Evolutionary conservation across 2,888 invertebrate genomes (phyloP).

Genomic region (Pasiphila rectangulata): DNA sequence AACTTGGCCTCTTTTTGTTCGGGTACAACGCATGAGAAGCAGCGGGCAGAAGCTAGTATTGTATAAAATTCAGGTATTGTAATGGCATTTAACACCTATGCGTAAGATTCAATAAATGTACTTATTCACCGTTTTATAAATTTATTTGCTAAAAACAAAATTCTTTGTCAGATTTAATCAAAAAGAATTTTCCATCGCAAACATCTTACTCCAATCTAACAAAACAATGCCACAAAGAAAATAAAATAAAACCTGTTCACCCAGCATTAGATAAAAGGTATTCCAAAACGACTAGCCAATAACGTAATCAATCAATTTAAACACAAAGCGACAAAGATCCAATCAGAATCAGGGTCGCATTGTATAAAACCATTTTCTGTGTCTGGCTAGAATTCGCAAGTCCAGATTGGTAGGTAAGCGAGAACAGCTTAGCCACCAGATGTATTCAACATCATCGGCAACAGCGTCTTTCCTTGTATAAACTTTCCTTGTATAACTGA

Average conservation of each 20-base stretch:
- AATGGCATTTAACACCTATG: too few species aligned
- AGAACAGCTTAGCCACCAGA: neutral
- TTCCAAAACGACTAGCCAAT: constrained; percentile 24
- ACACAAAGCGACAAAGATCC: constrained; percentile 35
- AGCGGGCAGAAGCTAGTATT: too few species aligned
- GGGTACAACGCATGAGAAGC: too few species aligned
- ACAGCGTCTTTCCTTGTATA: too few species aligned
- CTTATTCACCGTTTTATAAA: too few species aligned
- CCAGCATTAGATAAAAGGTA: neutral
- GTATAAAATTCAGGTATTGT: too few species aligned
- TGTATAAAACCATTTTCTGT: constrained; percentile 35
- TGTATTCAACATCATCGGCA: too few species aligned
- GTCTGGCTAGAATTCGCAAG: constrained; percentile 33
- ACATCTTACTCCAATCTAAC: neutral
- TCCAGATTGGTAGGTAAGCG: neutral
- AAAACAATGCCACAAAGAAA: constrained; percentile 12
- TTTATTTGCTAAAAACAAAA: too few species aligned
- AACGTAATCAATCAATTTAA: constrained; percentile 33
- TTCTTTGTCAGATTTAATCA: neutral
- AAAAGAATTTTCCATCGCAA: neutral
- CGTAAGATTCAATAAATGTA: too few species aligned
- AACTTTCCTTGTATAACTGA: too few species aligned
- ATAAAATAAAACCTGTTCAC: constrained; percentile 5
- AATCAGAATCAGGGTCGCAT: constrained; percentile 34
- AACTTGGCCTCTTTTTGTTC: too few species aligned